Conservation (phyloP, 2,113 vertebrate species). For the Cyprinodon brontotheroides region DNA sequence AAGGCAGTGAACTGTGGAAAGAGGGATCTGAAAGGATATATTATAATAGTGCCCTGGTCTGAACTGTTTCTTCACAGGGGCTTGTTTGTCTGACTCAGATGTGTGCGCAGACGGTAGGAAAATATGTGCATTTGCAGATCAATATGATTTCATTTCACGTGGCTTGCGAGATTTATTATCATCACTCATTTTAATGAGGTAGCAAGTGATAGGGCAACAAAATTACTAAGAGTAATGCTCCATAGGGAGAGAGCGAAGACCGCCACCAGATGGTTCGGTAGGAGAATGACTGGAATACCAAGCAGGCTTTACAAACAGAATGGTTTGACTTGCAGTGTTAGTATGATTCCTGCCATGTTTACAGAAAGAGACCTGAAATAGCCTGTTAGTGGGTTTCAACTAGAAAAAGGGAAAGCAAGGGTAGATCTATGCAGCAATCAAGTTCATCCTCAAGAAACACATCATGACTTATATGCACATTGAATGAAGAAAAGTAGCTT, state of each 20-base stretch:
- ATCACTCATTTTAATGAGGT: constrained; percentile 76
- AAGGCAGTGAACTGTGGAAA: constrained; percentile 51
- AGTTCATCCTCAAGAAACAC: constrained; percentile 32
- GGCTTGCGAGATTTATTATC: constrained; percentile 72
- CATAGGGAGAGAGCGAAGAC: constrained; percentile 59
- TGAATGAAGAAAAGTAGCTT: constrained; percentile 22
- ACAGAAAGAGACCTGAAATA: constrained; percentile 58
- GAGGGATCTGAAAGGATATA: constrained; percentile 54
- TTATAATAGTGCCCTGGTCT: constrained; percentile 39
- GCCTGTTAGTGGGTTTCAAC: constrained; percentile 42
- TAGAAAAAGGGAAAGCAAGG: constrained; percentile 20
- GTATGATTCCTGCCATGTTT: constrained; percentile 54
- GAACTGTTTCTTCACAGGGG: background rate
- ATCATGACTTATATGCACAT: constrained; percentile 34
- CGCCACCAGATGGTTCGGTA: constrained; percentile 70
- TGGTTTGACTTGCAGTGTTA: constrained; percentile 39
- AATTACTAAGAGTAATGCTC: constrained; percentile 67
- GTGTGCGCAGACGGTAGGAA: constrained; percentile 22
- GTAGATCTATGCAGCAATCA: constrained; percentile 33
- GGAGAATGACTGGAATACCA: constrained; percentile 65
- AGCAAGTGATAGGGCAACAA: constrained; percentile 69
- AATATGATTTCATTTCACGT: constrained; percentile 65
- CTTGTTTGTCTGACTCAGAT: constrained; percentile 47
- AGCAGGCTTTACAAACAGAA: constrained; percentile 58
- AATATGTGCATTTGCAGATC: constrained; percentile 57